Base-by-base conservation (phyloP, 2,888 invertebrate genomes). In the Conops quadrifasciatus region DNA sequence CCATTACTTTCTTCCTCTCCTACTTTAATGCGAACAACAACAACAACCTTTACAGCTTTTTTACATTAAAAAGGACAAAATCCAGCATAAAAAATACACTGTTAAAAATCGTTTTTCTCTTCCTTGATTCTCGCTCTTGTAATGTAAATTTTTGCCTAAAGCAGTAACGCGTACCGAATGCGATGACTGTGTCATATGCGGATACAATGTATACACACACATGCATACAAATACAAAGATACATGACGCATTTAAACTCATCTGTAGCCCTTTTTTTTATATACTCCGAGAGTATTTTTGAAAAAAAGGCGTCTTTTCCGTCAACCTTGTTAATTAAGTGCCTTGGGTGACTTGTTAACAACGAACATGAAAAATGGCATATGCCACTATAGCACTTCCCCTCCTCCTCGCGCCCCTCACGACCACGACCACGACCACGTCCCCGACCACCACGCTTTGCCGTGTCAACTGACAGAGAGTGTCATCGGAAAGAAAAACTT, bases 401-500 rank as follows among this genome's bases (percentile, higher is more conserved):
- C 36, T 2, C 56, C n/a, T 1, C 19, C 7, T 13, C 24, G 19
- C 56, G 26, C 26, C 26, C 3, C 15, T 56, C 16, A 7, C 56
- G 15, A 56, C 26, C 3, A 26, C 56, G n/a, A 36, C 36, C 36
- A 36, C n/a, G n/a, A n/a, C n/a, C 24, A 56, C 56, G 26, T 9
- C 26, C 3, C 15, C 19, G 3, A 7, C 56, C 3, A 56, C 26
- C 3, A 26, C 56, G n/a, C n/a, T n/a, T 43, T 21, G 36, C n/a
- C 13, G 53, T 43, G 24, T 45, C 63, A 21, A 62, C 43, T 45
- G 63, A 63, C 63, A 47, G 16, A 47, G 21, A 47, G 21, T 45
- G 45, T 47, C 63, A 47, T 63, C 36, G 36, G 47, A 16, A 63
- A 47, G 26, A 21, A 45, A 63, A 63, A 63, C 47, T 63, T 63